These are phyloP conservation scores for Aegithalos caudatus DNA, from an alignment of 2,113 vertebrate species.

Conservation along the genomic window DNA sequence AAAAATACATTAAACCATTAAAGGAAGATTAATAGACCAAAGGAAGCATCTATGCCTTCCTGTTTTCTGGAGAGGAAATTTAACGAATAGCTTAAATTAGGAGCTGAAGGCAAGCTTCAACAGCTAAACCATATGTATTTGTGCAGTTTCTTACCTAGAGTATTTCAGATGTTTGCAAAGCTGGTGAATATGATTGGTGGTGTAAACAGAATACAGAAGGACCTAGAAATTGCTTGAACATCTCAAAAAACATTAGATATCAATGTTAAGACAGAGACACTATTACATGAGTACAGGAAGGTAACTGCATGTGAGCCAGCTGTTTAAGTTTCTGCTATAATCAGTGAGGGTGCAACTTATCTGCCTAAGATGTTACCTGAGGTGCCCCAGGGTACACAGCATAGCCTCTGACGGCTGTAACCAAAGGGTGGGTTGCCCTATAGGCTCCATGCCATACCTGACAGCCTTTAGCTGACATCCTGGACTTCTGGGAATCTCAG, in stretches of 20 bases:
- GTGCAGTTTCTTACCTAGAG: neutral
- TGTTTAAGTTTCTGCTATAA: neutral
- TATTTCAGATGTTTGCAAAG: neutral
- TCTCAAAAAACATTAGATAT: neutral
- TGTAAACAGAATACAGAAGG: neutral
- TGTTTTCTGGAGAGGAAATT: neutral
- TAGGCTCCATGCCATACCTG: neutral
- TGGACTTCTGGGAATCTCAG: neutral
- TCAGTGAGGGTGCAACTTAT: neutral
- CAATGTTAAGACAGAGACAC: neutral
- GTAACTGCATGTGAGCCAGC: neutral
- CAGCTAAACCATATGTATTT: neutral
- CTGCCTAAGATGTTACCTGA: neutral
- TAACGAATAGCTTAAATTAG: neutral
- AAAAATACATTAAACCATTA: neutral
- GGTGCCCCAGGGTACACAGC: too few relatives aligned
- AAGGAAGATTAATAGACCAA: neutral
- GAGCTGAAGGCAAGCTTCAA: neutral
- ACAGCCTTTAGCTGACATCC: neutral
- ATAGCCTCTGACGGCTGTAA: rapidly evolving
- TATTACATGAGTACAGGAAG: neutral
- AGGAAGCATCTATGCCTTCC: neutral
- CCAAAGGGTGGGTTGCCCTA: neutral
- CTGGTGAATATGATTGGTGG: neutral
- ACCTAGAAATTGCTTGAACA: neutral